These are phyloP conservation scores for Drosophila mulleri DNA, from an alignment of 2,888 invertebrate genomes.

Conservation along the genomic window DNA sequence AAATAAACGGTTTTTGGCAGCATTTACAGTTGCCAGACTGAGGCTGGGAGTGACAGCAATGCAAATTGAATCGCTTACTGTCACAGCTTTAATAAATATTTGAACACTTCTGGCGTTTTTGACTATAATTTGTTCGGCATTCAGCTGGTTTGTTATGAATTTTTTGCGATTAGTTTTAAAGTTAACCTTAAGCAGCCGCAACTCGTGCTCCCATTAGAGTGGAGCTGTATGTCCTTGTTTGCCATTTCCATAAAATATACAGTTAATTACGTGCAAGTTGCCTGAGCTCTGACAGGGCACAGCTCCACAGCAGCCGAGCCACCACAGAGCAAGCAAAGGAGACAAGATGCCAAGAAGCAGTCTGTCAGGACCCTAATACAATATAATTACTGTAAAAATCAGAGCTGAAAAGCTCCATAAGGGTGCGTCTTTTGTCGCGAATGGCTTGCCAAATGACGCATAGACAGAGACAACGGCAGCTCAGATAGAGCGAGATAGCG, in stretches of 20 bases:
- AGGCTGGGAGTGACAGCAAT: conserved; percentile 12
- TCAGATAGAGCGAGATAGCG: not conserved
- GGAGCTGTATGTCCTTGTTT: not conserved
- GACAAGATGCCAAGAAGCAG: conserved; percentile 23
- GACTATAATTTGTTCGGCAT: not conserved
- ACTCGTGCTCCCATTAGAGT: not conserved
- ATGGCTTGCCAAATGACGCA: conserved; percentile 25
- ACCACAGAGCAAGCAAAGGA: not conserved
- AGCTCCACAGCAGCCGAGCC: conserved; percentile 18
- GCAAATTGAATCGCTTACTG: conserved; percentile 13
- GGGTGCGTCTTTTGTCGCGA: conserved; percentile 36
- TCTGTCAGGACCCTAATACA: conserved; percentile 65
- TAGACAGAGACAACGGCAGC: not conserved
- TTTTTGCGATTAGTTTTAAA: conserved; percentile 2
- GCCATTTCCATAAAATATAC: conserved; percentile 72
- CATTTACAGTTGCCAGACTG: conserved; percentile 10
- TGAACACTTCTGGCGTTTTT: not conserved
- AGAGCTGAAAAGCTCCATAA: conserved; percentile 61
- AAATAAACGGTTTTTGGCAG: conserved; percentile 17
- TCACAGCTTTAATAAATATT: conserved; percentile 27
- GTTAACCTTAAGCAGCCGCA: not conserved
- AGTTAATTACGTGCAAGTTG: conserved; percentile 74
- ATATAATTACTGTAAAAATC: conserved; percentile 78
- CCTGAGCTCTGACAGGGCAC: conserved; percentile 47
- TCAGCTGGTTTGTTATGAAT: conserved; percentile 15